phyloP scores from a whole-genome alignment of 2,113 vertebrate genomes.

The Rhabdomys dilectus region DNA sequence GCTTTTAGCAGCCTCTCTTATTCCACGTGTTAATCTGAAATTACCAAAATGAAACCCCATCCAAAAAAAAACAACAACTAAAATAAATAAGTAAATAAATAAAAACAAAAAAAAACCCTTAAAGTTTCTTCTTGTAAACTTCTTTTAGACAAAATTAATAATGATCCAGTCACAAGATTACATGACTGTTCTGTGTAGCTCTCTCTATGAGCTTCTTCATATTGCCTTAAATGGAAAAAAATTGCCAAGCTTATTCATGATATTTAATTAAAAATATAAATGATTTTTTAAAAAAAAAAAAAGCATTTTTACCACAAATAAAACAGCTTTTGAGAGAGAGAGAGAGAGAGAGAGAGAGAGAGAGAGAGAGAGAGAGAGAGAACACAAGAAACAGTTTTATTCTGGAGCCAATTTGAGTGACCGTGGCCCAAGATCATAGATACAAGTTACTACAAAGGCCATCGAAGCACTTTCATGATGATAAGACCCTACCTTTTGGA shows the following conservation, averaged over 20 bases:
- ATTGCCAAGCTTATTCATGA: neutral
- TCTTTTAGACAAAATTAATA: neutral
- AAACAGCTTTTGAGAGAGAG: neutral
- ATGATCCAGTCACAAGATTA: neutral
- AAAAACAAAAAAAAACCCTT: neutral
- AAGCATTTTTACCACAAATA: neutral
- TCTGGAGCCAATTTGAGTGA: neutral
- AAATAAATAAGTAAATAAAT: neutral
- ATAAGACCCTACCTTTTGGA: slow-evolving; percentile 90
- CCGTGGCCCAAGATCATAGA: no score
- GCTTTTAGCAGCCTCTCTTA: slow-evolving; percentile 14
- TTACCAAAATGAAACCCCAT: neutral
- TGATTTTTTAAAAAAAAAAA: neutral
- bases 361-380: neutral
- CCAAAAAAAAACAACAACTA: neutral
- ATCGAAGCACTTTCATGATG: neutral
- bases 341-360: neutral
- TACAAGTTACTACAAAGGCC: neutral
- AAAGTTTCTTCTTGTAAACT: slow-evolving; percentile 8
- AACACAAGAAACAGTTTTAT: neutral
- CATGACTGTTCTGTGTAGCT: neutral
- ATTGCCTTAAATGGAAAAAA: slow-evolving; percentile 29
- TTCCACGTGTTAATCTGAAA: slow-evolving; percentile 1
- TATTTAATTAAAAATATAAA: slow-evolving; percentile 25
- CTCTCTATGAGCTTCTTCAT: neutral